Base-by-base conservation (phyloP, 1,140 invertebrate genomes). In the Aricia agestis region DNA sequence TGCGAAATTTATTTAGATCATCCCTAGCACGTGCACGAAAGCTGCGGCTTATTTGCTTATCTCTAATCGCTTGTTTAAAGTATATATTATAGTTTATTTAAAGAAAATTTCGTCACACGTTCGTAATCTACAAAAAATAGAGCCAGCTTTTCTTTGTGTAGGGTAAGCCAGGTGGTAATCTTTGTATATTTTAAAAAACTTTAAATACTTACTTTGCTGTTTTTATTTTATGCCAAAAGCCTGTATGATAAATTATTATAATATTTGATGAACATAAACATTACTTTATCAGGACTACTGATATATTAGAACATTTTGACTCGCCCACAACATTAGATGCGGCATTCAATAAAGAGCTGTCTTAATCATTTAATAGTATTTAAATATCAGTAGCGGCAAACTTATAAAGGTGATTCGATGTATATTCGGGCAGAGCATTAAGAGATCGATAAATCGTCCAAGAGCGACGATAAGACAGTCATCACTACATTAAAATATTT, bases 401-500 rank as follows among this genome's bases (percentile, higher is more conserved):
- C 78, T 85, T 85, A 83, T 81, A 72, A 81, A 75, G 78, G 74
- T 76, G 59, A 63, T 18, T 19, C 59, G 19, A 63, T 63, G 18
- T 25, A 63, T 86, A 80, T 81, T 76, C 73, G 84, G 87, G 81
- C 82, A 78, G 76, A 78, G 75, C 79, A 70, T 67, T 75, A 71
- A 68, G 66, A 69, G 59, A 67, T 66, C 81, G 82, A 88, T 90
- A 85, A 86, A 74, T 74, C 67, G 76, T 83, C 84, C 85, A 76
- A 76, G 81, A 83, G 80, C 75, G 76, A 42, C 41, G 36, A 45
- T 42, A 63, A 82, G 75, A 79, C 78, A 31, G 11, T 61, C 59
- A 63, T 63, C 59, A 75, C 82, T 80, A 79, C 80, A 84, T 85
- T 86, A 88, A 88, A 87, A 82, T 52, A 85, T 79, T 85, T 83